Evolutionary conservation across 1,140 invertebrate genomes (phyloP).

Genomic region (Eurosta solidaginis): DNA sequence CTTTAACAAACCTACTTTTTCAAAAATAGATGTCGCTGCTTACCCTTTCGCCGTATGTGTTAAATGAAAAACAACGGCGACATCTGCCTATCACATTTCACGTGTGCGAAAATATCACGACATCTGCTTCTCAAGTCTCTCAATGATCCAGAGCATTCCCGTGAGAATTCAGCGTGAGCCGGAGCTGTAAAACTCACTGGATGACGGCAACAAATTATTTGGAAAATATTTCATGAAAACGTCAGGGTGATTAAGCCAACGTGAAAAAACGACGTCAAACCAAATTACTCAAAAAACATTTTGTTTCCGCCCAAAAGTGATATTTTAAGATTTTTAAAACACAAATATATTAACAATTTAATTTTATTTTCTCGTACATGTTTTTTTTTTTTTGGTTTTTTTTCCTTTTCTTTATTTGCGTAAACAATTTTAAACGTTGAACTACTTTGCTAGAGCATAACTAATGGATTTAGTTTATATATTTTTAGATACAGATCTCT

Average conservation of each 20-base stretch:
- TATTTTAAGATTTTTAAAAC: slow-evolving; percentile 11
- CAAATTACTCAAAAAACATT: not conserved
- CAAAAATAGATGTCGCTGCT: no score
- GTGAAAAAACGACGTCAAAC: not conserved
- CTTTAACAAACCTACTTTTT: no score
- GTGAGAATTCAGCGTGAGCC: no score
- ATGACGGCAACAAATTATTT: not conserved
- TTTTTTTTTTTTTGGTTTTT: not conserved
- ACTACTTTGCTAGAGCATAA: slow-evolving; percentile 28
- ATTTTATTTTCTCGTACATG: not conserved
- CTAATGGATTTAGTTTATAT: slow-evolving; percentile 26
- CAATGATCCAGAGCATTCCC: no score
- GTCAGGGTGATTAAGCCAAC: not conserved
- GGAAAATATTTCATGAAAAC: not conserved
- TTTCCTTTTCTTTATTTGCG: not conserved
- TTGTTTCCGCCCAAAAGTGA: not conserved
- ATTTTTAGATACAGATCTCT: slow-evolving; percentile 27
- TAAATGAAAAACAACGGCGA: no score
- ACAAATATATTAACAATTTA: not conserved
- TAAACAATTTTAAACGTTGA: slow-evolving; percentile 22
- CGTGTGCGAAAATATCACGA: no score
- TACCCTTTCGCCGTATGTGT: no score
- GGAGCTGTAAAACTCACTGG: not conserved
- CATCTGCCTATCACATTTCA: no score
- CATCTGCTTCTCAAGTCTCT: no score